Base-by-base conservation (phyloP, 2,113 vertebrate species). In the Stigmatopora nigra region DNA sequence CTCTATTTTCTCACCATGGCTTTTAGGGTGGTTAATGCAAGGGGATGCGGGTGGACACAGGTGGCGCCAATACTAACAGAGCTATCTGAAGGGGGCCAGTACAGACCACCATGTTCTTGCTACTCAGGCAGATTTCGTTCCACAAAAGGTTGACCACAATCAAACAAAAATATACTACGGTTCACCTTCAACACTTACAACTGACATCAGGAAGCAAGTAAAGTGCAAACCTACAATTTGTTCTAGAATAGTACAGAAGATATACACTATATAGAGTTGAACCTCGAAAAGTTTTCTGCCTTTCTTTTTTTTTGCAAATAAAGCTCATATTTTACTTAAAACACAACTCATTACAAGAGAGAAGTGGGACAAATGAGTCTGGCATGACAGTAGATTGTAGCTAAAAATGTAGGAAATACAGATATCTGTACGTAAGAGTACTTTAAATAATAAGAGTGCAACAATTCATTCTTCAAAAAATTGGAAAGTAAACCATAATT, bases 41-140 rank as follows among this genome's bases (percentile, higher is more conserved):
- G 70, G 64, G 57, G 51, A 68, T 78, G 20, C 67, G 59, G 68
- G 71, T 67, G 60, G 48, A 19, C 41, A 69, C 78, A 70, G 65
- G 72, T 65, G 69, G 62, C 76, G 83, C 83, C 83, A 85, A 82
- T 70, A 70, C 72, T 63, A 81, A 86, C n/a, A 83, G 45, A 59
- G 57, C 41, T 63, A 66, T 64, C 15, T 70, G 64, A 78, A 73
- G 68, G 68, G 68, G 67, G 47, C 45, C n/a, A 53, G 65, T 70
- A 66, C 72, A 61, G 15, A 60, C 67, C 65, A 63, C 36, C 46
- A 19, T 62, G 22, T 78, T 77, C 77, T 47, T 73, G 76, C 64
- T 71, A 64, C 73, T 68, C 58, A 70, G 65, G 68, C 69, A 47
- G 48, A 62, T 7, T 36, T 31, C 7, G 4, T 45, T 6, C 41